phyloP scores from a whole-genome alignment of 2,888 invertebrate species.

The Chloroclysta siterata region DNA sequence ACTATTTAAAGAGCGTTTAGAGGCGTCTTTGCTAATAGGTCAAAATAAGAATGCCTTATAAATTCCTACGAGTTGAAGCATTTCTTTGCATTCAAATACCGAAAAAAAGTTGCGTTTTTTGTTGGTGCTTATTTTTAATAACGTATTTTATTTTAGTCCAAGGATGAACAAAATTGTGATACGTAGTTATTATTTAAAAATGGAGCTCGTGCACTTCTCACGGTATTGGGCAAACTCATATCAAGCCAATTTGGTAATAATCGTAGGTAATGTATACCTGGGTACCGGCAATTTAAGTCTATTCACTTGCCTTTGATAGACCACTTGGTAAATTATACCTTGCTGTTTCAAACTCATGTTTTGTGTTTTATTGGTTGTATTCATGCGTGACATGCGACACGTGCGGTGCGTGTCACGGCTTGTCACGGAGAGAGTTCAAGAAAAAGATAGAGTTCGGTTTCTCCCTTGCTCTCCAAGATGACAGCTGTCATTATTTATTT shows the following conservation, averaged over 20 bases:
- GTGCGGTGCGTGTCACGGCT: neutral
- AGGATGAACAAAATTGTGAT: neutral
- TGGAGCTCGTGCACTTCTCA: constrained; percentile 27
- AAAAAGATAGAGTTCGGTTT: neutral
- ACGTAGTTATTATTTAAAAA: constrained; percentile 9
- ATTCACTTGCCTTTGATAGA: constrained; percentile 22
- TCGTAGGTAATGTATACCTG: neutral
- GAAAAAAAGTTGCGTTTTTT: neutral
- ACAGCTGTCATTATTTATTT: too few species aligned
- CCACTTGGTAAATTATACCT: neutral
- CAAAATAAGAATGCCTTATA: neutral
- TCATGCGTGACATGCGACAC: neutral
- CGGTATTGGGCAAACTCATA: constrained; percentile 34
- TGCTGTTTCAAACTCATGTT: neutral
- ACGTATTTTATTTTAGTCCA: neutral
- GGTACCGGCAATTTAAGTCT: constrained; percentile 29
- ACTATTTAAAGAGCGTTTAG: neutral
- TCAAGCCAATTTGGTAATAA: constrained; percentile 35
- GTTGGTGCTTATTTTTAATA: neutral
- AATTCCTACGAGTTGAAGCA: neutral
- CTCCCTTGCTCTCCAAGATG: too few species aligned
- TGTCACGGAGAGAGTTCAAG: neutral
- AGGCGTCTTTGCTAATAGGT: neutral
- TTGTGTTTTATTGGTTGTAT: neutral
- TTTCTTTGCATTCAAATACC: neutral